Conservation (phyloP, 2,797 vertebrate species). For the Manis pentadactyla region DNA sequence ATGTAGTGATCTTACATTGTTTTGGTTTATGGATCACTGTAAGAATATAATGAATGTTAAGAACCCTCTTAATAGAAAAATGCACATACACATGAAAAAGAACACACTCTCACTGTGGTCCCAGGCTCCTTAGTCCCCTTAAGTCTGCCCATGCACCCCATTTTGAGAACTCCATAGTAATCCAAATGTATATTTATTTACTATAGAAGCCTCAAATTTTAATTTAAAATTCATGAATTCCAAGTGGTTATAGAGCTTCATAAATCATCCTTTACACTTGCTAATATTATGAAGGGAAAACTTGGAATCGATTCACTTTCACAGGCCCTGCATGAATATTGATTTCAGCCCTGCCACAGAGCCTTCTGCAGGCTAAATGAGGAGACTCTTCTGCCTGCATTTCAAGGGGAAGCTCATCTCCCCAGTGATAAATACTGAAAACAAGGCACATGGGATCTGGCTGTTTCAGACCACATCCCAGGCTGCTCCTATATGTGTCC, state of each 20-base stretch:
- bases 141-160: neutral
- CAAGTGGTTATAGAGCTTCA: neutral
- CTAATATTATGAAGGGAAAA: constrained; percentile 43
- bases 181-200: neutral
- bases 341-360: constrained; percentile 66
- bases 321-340: constrained; percentile 64
- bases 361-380: neutral
- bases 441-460: neutral
- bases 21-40: neutral
- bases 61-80: neutral
- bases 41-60: neutral
- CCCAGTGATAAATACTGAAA: neutral
- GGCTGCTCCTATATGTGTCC: neutral
- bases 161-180: neutral
- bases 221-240: constrained; percentile 58
- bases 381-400: constrained; percentile 9
- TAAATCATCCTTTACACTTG: constrained; percentile 55
- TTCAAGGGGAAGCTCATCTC: neutral
- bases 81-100: neutral
- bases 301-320: constrained; percentile 57
- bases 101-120: neutral
- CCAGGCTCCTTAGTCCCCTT: neutral
- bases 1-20: neutral
- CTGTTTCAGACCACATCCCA: neutral
- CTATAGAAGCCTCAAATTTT: constrained; percentile 3